Conservation (phyloP, 2,888 invertebrate species). For the Psylliodes chrysocephalus region DNA sequence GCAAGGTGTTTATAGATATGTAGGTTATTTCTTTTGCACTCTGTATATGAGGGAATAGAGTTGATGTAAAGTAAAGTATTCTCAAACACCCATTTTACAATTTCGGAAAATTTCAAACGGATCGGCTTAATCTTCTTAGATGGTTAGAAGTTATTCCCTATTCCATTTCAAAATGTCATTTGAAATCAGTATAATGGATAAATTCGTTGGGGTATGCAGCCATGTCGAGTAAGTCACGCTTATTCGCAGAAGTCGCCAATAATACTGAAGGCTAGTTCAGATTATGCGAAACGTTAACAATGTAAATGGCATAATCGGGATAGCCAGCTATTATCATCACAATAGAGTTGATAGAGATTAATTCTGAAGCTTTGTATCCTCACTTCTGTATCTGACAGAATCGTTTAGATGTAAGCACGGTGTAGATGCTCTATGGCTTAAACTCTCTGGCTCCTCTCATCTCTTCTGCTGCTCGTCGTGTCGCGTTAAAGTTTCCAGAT, state of each 20-base stretch:
- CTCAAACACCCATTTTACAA: too few species aligned
- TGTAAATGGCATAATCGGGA: slow-evolving; percentile 51
- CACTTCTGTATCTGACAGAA: slow-evolving; percentile 52
- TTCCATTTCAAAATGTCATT: too few species aligned
- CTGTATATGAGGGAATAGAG: too few species aligned
- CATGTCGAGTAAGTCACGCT: slow-evolving; percentile 17
- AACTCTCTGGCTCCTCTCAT: too few species aligned
- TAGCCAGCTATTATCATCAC: slow-evolving; percentile 49
- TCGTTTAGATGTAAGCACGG: slow-evolving; percentile 47
- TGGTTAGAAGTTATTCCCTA: too few species aligned
- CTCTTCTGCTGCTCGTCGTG: too few species aligned
- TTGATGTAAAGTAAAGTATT: too few species aligned
- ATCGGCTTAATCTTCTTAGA: too few species aligned
- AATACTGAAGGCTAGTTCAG: slow-evolving; percentile 25
- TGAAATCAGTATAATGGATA: slow-evolving; percentile 18
- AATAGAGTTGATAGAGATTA: slow-evolving; percentile 52
- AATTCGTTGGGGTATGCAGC: slow-evolving; percentile 17
- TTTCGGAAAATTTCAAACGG: too few species aligned
- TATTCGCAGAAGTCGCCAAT: slow-evolving; percentile 18
- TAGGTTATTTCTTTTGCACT: too few species aligned
- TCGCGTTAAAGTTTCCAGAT: slow-evolving; percentile 17
- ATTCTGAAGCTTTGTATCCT: slow-evolving; percentile 51
- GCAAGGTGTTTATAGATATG: too few species aligned
- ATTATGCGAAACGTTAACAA: slow-evolving; percentile 31
- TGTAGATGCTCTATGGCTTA: slow-evolving; percentile 31